Percentiles rank a stretch among this genome's conserved stretches.
phyloP scores from a whole-genome alignment of 2,888 invertebrate genomes.

The Lottia gigantea region DNA sequence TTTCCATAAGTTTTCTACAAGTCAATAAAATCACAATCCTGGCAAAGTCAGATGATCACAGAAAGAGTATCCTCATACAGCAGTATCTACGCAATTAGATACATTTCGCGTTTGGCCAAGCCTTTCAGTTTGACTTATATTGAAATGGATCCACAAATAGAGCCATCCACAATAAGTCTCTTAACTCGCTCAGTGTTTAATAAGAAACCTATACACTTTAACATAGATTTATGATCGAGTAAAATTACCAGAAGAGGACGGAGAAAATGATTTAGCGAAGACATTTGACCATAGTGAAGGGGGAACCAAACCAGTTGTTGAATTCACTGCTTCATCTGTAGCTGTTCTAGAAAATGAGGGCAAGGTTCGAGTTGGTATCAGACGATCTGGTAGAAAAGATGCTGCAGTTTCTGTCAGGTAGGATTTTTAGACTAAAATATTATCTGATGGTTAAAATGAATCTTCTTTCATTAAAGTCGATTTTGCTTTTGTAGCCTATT shows the following conservation, averaged over 20 bases:
- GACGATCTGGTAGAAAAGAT: constrained; percentile 70
- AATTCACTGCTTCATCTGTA: constrained; percentile 72
- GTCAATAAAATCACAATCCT: too few species aligned
- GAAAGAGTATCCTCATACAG: too few species aligned
- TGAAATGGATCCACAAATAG: too few species aligned
- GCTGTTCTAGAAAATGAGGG: constrained; percentile 72
- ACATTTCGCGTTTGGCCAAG: too few species aligned
- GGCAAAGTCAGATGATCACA: too few species aligned
- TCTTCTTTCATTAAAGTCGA: not conserved
- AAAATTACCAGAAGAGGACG: constrained; percentile 45
- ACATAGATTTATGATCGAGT: constrained; percentile 51
- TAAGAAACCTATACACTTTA: too few species aligned
- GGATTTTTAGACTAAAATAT: not conserved
- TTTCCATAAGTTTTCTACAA: too few species aligned
- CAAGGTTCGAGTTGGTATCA: constrained; percentile 69
- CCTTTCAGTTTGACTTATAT: too few species aligned
- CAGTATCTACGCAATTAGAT: too few species aligned
- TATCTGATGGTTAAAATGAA: not conserved
- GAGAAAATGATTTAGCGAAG: constrained; percentile 27
- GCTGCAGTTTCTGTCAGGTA: constrained; percentile 69
- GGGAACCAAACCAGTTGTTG: constrained; percentile 70
- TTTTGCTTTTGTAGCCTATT: not conserved
- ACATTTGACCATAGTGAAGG: constrained; percentile 62
- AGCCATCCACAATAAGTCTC: too few species aligned
- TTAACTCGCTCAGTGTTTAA: too few species aligned